Percentiles rank a stretch among this genome's conserved stretches.
Evolutionary conservation across 2,113 vertebrate genomes (phyloP).

Genomic region (Onychorhynchus coronatus): DNA sequence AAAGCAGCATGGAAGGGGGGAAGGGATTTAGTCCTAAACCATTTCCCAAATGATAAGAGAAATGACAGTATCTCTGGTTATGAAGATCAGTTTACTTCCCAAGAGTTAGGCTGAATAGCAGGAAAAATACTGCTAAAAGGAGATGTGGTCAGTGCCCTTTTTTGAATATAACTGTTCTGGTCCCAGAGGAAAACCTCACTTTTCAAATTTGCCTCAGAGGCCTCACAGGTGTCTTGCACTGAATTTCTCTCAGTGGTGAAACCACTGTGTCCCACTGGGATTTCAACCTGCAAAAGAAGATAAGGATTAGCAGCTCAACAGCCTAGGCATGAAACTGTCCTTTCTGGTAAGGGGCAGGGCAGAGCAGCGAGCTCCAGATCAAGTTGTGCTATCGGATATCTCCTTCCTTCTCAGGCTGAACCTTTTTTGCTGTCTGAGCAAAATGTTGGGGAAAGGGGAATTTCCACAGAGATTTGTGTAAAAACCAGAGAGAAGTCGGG

Average conservation of each 20-base stretch:
- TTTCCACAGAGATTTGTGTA: background rate
- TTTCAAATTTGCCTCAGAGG: background rate
- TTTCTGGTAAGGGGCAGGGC: background rate
- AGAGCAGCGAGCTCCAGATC: background rate
- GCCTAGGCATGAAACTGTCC: background rate
- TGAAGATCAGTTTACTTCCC: background rate
- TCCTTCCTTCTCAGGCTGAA: background rate
- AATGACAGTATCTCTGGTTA: background rate
- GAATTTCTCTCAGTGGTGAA: background rate
- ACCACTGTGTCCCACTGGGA: background rate
- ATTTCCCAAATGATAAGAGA: background rate
- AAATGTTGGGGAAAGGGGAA: background rate
- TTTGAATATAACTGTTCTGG: too few species aligned
- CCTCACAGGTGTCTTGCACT: background rate
- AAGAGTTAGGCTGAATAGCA: background rate
- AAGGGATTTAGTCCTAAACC: background rate
- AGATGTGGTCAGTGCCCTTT: background rate
- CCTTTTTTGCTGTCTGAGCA: background rate
- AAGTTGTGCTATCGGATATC: accelerated
- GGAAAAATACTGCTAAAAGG: background rate
- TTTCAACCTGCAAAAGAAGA: background rate
- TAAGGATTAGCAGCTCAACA: background rate
- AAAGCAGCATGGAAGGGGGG: background rate
- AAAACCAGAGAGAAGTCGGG: background rate
- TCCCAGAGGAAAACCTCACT: background rate